A percentile compares a stretch with the other conserved stretches of the same genome.
phyloP scores from a whole-genome alignment of 2,888 invertebrate genomes.

The Stenurella melanura region DNA sequence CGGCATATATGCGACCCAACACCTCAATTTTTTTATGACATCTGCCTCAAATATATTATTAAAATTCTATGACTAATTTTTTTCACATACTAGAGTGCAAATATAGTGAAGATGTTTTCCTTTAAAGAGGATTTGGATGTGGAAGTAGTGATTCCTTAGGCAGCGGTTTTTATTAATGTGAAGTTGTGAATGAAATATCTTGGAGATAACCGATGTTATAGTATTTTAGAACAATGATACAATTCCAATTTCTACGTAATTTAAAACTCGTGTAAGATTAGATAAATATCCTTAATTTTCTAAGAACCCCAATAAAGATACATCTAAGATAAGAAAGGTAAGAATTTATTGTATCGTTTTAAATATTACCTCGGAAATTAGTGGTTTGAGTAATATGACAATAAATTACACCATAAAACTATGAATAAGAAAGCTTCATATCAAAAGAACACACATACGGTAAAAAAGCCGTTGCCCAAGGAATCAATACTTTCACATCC shows the following conservation, averaged over 20 bases:
- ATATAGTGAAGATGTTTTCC: no score
- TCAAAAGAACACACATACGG: no score
- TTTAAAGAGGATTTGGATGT: no score
- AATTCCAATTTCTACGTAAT: not conserved
- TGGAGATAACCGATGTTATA: not conserved
- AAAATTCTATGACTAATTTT: no score
- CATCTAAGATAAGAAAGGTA: not conserved
- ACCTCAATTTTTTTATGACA: no score
- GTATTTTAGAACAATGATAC: not conserved
- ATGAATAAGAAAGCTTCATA: not conserved
- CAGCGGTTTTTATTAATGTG: not conserved
- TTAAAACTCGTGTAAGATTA: not conserved
- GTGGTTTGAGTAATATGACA: not conserved
- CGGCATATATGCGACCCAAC: no score
- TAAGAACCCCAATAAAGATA: not conserved
- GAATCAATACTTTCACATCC: no score
- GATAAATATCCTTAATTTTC: not conserved
- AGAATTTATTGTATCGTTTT: not conserved
- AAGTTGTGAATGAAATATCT: not conserved
- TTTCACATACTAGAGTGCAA: no score
- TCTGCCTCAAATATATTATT: no score
- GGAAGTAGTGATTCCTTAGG: no score
- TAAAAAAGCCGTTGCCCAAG: no score
- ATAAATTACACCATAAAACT: not conserved
- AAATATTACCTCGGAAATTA: not conserved